Percentiles rank a stretch among this genome's conserved stretches.
These are phyloP conservation scores for Phthorimaea operculella DNA, from an alignment of 1,140 invertebrate species.

Conservation along the genomic window DNA sequence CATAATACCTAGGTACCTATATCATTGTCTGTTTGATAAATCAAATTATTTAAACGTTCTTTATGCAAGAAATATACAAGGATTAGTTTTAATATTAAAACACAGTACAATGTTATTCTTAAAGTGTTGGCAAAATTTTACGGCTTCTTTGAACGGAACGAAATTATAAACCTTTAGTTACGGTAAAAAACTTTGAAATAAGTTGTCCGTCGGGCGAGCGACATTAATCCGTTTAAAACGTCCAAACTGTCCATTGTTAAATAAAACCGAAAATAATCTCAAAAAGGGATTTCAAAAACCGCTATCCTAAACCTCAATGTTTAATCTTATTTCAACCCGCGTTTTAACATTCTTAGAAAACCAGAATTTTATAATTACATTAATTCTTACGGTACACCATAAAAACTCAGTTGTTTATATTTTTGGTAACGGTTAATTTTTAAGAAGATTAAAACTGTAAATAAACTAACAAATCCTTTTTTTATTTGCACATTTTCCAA, in stretches of 20 bases:
- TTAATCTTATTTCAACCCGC: constrained; percentile 39
- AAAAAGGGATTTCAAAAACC: constrained; percentile 13
- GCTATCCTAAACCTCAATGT: neutral
- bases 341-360: constrained; percentile 11
- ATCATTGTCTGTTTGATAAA: no score
- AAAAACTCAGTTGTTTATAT: constrained; percentile 8
- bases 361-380: neutral
- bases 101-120: no score
- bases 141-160: neutral
- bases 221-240: constrained; percentile 38
- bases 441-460: constrained; percentile 9
- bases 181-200: constrained; percentile 10
- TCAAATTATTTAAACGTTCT: no score
- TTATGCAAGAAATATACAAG: no score
- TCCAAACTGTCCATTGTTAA: constrained; percentile 22
- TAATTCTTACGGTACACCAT: constrained; percentile 1
- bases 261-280: constrained; percentile 8
- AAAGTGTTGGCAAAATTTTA: neutral
- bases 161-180: constrained; percentile 1
- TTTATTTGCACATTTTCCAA: constrained; percentile 9
- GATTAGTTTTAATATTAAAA: no score
- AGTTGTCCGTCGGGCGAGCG: constrained; percentile 12
- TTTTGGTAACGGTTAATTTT: constrained; percentile 25
- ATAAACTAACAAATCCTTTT: constrained; percentile 10
- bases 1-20: no score